Conservation (phyloP, 2,888 invertebrate species). For the Agonopterix alstromeriana region DNA sequence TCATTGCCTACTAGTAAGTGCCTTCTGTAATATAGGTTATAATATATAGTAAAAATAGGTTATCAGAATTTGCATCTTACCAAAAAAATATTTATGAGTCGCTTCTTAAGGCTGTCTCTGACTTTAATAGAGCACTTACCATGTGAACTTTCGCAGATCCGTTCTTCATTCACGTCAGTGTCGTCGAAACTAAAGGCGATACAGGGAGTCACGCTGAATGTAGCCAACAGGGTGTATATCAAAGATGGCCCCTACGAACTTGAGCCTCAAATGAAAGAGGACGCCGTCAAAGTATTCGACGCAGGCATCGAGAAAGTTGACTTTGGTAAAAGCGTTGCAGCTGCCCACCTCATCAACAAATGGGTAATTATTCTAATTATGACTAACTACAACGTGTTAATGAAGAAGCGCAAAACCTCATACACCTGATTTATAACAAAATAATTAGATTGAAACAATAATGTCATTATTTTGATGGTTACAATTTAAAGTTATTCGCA, state of each 20-base stretch:
- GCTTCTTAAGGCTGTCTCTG: no score
- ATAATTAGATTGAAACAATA: no score
- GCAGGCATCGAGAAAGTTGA: constrained; percentile 79
- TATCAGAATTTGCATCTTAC: not conserved
- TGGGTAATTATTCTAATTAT: constrained; percentile 75
- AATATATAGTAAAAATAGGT: no score
- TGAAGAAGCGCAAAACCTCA: no score
- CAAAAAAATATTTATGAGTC: not conserved
- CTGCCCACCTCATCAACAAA: constrained; percentile 81
- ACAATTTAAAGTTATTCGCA: no score
- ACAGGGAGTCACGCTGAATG: constrained; percentile 76
- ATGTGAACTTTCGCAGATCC: constrained; percentile 38
- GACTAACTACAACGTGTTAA: no score
- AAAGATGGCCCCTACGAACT: constrained; percentile 69
- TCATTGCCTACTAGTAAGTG: no score
- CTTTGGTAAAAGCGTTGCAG: constrained; percentile 68
- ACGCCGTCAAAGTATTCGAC: constrained; percentile 78
- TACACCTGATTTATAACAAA: no score
- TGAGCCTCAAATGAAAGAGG: constrained; percentile 68
- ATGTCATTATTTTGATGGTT: no score
- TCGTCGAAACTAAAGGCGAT: constrained; percentile 44
- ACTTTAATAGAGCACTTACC: no score
- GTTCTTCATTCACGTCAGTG: constrained; percentile 45
- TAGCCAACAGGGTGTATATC: constrained; percentile 85
- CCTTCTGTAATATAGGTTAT: no score